Percentiles rank a stretch among this genome's conserved stretches.
These are phyloP conservation scores for Bimastos eiseni DNA, from an alignment of 2,888 invertebrate species.

Conservation along the genomic window DNA sequence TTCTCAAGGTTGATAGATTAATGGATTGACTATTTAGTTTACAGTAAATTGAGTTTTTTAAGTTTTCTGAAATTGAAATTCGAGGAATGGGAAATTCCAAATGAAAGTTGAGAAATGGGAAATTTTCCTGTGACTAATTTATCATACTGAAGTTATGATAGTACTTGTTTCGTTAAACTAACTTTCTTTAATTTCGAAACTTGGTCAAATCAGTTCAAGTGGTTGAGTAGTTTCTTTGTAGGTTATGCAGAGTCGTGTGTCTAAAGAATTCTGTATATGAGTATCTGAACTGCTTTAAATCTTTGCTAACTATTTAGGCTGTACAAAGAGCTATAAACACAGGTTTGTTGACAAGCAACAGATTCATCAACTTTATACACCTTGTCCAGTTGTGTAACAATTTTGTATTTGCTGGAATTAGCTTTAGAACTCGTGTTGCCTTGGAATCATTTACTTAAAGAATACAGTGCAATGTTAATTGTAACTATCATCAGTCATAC, in stretches of 20 bases:
- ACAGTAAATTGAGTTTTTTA: background rate
- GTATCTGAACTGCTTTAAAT: background rate
- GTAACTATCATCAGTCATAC: background rate
- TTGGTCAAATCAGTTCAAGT: too few relatives aligned
- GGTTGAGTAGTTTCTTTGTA: too few relatives aligned
- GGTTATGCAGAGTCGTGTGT: background rate
- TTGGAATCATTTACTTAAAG: background rate
- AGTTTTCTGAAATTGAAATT: background rate
- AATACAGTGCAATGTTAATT: background rate
- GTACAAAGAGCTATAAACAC: background rate
- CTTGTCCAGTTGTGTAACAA: background rate
- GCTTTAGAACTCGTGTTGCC: background rate
- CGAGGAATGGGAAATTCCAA: background rate
- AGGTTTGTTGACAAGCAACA: background rate
- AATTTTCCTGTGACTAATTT: background rate
- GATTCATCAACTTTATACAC: background rate
- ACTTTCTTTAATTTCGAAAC: background rate
- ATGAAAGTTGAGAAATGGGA: background rate
- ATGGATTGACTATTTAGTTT: background rate
- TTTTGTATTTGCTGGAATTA: too few relatives aligned
- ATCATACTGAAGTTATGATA: background rate
- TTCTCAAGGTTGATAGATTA: background rate
- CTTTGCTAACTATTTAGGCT: background rate
- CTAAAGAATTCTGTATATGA: background rate
- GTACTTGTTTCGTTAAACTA: background rate